phyloP scores from a whole-genome alignment of 2,113 vertebrate species.

The Micronycteris hirsuta region DNA sequence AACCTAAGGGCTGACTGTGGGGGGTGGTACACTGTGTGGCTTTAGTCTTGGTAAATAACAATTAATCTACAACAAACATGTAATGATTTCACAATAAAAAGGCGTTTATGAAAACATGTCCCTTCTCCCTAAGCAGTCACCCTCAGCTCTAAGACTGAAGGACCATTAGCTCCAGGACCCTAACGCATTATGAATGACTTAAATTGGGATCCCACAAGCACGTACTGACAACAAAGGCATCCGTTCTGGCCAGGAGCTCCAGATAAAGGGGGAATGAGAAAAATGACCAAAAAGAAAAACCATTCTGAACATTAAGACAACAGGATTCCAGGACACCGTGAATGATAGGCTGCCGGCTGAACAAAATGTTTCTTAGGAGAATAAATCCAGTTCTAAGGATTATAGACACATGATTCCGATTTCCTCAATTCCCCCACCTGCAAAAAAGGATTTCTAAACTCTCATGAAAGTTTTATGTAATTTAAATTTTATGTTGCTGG shows the following conservation, averaged over 20 bases:
- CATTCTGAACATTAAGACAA: background rate
- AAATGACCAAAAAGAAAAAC: background rate
- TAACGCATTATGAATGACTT: background rate
- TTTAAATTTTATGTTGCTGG: background rate
- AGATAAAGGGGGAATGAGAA: background rate
- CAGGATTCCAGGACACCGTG: background rate
- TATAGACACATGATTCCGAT: background rate
- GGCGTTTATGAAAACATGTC: rapidly evolving
- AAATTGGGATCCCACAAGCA: background rate
- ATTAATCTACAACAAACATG: background rate
- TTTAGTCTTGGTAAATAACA: background rate
- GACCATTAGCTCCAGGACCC: background rate
- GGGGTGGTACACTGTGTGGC: background rate
- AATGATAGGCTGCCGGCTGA: background rate
- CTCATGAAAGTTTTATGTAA: background rate
- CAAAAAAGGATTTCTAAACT: background rate
- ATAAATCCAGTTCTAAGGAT: background rate
- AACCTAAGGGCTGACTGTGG: background rate
- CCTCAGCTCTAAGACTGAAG: background rate
- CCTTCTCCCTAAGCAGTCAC: background rate
- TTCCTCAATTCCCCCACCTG: background rate
- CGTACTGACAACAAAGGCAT: background rate
- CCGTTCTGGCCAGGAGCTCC: background rate
- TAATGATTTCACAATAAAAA: background rate
- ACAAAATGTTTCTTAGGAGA: background rate